A percentile compares a stretch with the other conserved stretches of the same genome.
Conservation (phyloP, 1,140 invertebrate genomes). For the Lerema accius region DNA sequence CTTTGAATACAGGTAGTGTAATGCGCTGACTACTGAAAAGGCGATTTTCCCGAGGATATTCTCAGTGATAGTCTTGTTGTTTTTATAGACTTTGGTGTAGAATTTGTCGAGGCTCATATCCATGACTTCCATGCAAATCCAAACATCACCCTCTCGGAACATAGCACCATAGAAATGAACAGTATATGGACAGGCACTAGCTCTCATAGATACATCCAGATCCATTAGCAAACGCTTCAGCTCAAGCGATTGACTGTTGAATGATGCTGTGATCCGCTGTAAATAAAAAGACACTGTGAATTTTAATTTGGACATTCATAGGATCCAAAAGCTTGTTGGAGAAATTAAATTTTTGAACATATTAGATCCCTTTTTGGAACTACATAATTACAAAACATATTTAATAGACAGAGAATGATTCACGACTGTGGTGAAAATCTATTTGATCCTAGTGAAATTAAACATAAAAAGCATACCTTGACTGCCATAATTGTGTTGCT, state of each 20-base stretch:
- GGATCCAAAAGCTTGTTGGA: no score
- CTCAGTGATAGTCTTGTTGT: conserved; percentile 93
- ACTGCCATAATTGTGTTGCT: conserved; percentile 97
- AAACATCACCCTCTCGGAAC: conserved; percentile 97
- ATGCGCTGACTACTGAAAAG: conserved; percentile 96
- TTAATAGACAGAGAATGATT: no score
- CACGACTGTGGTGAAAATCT: no score
- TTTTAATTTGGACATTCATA: no score
- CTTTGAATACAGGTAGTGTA: conserved; percentile 96
- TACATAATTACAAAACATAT: no score
- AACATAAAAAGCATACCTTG: conserved; percentile 91
- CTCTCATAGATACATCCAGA: conserved; percentile 96
- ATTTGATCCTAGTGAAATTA: no score
- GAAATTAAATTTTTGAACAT: no score
- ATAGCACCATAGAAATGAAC: conserved; percentile 99
- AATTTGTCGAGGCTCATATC: conserved; percentile 98
- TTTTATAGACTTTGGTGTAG: conserved; percentile 93
- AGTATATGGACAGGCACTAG: conserved; percentile 97
- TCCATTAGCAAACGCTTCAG: conserved; percentile 98
- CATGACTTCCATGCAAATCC: conserved; percentile 99
- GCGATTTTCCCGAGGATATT: conserved; percentile 96
- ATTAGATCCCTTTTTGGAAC: no score
- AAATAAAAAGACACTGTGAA: no score
- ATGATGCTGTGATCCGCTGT: conserved; percentile 95
- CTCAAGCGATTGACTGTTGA: conserved; percentile 92